Percentiles rank a stretch among this genome's conserved stretches.
These are phyloP conservation scores for Frieseomelitta varia DNA, from an alignment of 1,140 invertebrate species.

Conservation along the genomic window DNA sequence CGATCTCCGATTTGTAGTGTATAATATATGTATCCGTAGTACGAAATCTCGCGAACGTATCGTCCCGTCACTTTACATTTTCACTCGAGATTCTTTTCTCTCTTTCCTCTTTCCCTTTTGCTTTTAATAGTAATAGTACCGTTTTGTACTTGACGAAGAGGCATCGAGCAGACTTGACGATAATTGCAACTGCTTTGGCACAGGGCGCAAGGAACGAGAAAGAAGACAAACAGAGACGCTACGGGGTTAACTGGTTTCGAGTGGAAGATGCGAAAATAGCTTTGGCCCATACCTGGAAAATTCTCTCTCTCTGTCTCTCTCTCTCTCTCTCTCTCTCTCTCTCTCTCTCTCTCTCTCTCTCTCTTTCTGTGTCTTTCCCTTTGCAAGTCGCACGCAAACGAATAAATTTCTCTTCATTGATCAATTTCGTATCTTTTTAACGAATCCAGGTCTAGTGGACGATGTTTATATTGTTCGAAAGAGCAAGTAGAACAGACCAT, in stretches of 20 bases:
- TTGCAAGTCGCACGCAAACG: neutral
- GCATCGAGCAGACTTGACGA: neutral
- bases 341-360: neutral
- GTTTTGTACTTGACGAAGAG: neutral
- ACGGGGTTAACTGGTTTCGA: slow-evolving; percentile 5
- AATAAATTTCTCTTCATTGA: no score
- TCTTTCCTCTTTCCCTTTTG: neutral
- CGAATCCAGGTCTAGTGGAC: no score
- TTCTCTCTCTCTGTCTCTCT: neutral
- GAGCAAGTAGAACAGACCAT: neutral
- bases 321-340: neutral
- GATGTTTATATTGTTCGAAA: neutral
- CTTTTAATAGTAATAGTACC: neutral
- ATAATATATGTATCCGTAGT: no score
- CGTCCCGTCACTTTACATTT: neutral
- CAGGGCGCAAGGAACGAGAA: slow-evolving; percentile 4
- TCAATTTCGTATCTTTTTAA: no score
- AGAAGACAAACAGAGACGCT: slow-evolving; percentile 4
- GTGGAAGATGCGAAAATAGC: slow-evolving; percentile 42
- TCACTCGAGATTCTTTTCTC: no score
- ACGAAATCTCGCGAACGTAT: neutral
- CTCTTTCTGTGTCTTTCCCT: neutral
- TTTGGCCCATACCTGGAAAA: slow-evolving; percentile 43
- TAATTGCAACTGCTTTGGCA: slow-evolving; percentile 40
- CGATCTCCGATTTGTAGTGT: neutral